Evolutionary conservation across 1,140 invertebrate genomes (phyloP).

Genomic region (Tetragonula clypearis): DNA sequence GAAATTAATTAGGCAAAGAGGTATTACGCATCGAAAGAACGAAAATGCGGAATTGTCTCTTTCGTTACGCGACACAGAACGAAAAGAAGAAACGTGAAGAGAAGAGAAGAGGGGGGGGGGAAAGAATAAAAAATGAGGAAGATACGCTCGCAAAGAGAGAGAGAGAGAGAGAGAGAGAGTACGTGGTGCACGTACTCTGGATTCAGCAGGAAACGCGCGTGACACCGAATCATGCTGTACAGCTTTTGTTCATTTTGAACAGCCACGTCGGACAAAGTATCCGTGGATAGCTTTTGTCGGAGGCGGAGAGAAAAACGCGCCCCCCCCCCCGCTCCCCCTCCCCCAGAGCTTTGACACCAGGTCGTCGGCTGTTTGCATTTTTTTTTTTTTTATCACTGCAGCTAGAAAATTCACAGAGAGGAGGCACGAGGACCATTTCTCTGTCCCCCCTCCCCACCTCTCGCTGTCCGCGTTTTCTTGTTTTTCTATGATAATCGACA

Average conservation of each 20-base stretch:
- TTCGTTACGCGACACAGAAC: background rate
- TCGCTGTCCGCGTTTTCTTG: conserved; percentile 2
- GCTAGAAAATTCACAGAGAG: background rate
- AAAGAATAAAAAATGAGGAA: no score
- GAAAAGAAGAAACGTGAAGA: background rate
- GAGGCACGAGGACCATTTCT: background rate
- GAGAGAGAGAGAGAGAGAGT: background rate
- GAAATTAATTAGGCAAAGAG: no score
- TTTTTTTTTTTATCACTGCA: background rate
- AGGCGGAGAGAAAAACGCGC: background rate
- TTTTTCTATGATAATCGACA: background rate
- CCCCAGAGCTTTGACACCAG: background rate
- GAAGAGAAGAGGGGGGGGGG: no score
- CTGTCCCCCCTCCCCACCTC: background rate
- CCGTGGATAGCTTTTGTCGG: background rate
- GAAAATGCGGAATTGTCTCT: background rate
- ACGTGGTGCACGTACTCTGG: background rate
- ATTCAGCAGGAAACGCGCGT: background rate
- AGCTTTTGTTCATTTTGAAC: background rate
- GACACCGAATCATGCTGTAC: background rate
- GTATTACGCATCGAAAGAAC: no score
- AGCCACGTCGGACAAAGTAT: background rate
- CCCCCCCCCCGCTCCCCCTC: background rate
- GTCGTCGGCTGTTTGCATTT: background rate
- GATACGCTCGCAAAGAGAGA: background rate